phyloP scores from a whole-genome alignment of 2,888 invertebrate species.

The Sarcophaga carnaria region DNA sequence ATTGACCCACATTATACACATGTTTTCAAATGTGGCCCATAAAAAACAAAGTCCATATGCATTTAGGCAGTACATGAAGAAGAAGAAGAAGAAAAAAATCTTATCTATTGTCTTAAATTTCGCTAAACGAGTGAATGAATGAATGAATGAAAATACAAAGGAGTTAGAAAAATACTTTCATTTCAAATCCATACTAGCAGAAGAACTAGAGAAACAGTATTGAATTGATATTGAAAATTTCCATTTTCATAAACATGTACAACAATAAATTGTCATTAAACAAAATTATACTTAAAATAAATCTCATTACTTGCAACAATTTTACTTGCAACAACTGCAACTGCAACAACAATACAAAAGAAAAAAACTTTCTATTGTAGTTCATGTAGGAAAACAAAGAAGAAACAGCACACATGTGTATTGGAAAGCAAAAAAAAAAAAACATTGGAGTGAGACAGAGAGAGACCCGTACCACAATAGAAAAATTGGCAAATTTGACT shows the following conservation, averaged over 20 bases:
- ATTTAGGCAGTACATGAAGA: too few relatives aligned
- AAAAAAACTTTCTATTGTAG: constrained; percentile 62
- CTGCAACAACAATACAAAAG: too few relatives aligned
- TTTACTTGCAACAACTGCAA: constrained; percentile 5
- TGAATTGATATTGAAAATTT: constrained; percentile 70
- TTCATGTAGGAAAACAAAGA: constrained; percentile 6
- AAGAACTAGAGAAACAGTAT: constrained; percentile 45
- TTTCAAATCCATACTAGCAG: constrained; percentile 44
- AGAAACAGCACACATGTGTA: too few relatives aligned
- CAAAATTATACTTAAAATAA: constrained; percentile 71
- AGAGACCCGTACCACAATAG: constrained; percentile 45
- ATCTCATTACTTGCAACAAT: constrained; percentile 59
- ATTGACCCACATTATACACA: constrained; percentile 48
- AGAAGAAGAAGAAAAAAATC: constrained; percentile 30
- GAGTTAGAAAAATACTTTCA: constrained; percentile 58
- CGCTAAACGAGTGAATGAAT: constrained; percentile 32
- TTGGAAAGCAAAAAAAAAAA: background rate
- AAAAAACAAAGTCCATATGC: background rate
- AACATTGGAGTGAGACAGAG: background rate
- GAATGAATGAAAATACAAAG: constrained; percentile 13
- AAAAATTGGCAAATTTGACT: constrained; percentile 68
- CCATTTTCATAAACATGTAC: constrained; percentile 75
- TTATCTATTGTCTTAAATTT: constrained; percentile 63
- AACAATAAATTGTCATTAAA: constrained; percentile 74
- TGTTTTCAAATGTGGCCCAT: constrained; percentile 10